Percentiles rank a stretch among this genome's conserved stretches.
phyloP scores from a whole-genome alignment of 2,888 invertebrate species.

The Drosophila monieri region DNA sequence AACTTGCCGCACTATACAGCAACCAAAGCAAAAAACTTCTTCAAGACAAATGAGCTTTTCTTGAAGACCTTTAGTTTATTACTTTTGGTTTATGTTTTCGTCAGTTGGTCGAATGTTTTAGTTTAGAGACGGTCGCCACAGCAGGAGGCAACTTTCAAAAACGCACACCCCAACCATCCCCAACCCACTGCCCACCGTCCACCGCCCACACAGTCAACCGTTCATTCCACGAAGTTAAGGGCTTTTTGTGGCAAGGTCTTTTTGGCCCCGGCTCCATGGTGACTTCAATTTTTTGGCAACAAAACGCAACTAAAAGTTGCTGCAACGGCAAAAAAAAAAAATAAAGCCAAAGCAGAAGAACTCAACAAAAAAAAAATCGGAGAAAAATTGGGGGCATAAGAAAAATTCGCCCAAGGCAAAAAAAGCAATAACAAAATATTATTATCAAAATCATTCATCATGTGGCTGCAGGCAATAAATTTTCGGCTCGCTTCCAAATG shows the following conservation, averaged over 20 bases:
- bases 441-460: constrained; percentile 82
- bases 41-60: constrained; percentile 41
- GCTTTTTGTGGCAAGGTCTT: constrained; percentile 57
- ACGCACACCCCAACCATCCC: background rate
- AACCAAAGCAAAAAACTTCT: constrained; percentile 20
- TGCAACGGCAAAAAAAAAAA: constrained; percentile 49
- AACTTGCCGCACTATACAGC: background rate
- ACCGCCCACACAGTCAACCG: background rate
- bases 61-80: constrained; percentile 69
- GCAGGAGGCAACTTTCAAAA: constrained; percentile 51
- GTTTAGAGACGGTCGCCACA: constrained; percentile 49
- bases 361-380: constrained; percentile 7
- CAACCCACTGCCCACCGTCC: too few species aligned
- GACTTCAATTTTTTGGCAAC: constrained; percentile 61
- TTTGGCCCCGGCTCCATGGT: constrained; percentile 54
- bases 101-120: constrained; percentile 60
- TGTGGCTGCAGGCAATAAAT: constrained; percentile 82
- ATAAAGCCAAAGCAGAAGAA: constrained; percentile 17
- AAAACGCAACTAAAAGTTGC: constrained; percentile 60
- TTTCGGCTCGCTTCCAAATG: constrained; percentile 71
- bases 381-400: constrained; percentile 8
- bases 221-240: constrained; percentile 12
- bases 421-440: constrained; percentile 77
- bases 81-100: constrained; percentile 62
- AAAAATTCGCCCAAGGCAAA: constrained; percentile 48